phyloP scores from a whole-genome alignment of 1,140 invertebrate species.

The Cyclina sinensis region DNA sequence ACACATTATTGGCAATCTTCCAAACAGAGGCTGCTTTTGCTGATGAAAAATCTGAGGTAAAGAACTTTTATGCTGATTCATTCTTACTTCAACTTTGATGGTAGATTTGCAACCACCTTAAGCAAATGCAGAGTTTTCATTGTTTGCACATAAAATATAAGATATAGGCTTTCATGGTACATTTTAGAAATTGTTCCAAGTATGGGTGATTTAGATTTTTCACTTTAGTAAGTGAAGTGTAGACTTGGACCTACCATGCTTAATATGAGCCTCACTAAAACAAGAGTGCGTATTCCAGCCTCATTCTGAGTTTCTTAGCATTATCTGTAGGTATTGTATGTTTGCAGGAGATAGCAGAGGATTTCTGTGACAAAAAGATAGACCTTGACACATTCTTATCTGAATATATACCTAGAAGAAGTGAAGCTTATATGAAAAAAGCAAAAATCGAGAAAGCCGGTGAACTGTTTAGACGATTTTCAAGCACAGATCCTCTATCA shows the following conservation, averaged over 20 bases:
- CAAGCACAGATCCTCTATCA: neutral
- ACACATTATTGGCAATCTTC: slow-evolving; percentile 93
- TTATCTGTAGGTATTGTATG: too few relatives aligned
- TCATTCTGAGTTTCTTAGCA: too few relatives aligned
- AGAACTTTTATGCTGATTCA: neutral
- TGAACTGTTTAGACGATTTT: slow-evolving; percentile 89
- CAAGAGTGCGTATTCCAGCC: too few relatives aligned
- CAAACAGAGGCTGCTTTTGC: slow-evolving; percentile 94
- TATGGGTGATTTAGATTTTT: too few relatives aligned
- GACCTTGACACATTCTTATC: slow-evolving; percentile 93
- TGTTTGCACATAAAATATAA: too few relatives aligned
- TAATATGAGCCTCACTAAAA: too few relatives aligned
- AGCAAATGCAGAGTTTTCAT: too few relatives aligned
- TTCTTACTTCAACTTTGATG: slow-evolving; percentile 14
- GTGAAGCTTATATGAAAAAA: slow-evolving; percentile 92
- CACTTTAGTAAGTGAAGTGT: too few relatives aligned
- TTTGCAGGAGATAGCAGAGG: slow-evolving; percentile 89
- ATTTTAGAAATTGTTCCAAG: too few relatives aligned
- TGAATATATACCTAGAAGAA: slow-evolving; percentile 91
- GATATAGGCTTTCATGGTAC: too few relatives aligned
- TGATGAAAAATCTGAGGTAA: slow-evolving; percentile 95
- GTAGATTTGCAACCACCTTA: too few relatives aligned
- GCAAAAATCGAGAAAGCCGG: slow-evolving; percentile 95
- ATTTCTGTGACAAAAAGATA: slow-evolving; percentile 91
- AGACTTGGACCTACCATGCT: too few relatives aligned